Evolutionary conservation across 2,113 vertebrate species (phyloP).

Genomic region (Zosterops lateralis): DNA sequence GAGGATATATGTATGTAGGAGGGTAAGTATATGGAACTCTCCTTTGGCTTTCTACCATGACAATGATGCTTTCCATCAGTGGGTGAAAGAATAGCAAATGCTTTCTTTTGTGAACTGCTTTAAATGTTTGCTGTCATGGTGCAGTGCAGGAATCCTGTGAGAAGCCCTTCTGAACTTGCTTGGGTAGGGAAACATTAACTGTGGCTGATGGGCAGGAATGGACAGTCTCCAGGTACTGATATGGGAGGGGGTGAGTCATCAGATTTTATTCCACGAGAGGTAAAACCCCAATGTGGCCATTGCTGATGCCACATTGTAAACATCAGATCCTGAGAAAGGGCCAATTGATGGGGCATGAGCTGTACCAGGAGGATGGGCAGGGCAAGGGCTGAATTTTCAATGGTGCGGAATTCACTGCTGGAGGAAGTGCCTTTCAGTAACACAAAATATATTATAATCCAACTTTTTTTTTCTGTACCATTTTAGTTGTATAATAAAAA

Average conservation of each 20-base stretch:
- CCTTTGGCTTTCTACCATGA: neutral
- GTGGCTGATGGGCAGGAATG: neutral
- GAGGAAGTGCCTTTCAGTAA: neutral
- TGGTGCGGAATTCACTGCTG: neutral
- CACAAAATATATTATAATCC: neutral
- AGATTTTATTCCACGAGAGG: neutral
- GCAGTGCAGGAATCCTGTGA: neutral
- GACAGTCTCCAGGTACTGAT: neutral
- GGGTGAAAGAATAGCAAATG: neutral
- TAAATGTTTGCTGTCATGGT: neutral
- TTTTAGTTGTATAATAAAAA: constrained; percentile 22
- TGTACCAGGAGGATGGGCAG: neutral
- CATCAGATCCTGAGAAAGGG: neutral
- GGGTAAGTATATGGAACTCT: neutral
- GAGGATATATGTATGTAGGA: neutral
- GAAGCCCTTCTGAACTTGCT: neutral
- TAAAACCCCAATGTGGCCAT: neutral
- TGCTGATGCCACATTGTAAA: neutral
- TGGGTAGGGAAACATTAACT: neutral
- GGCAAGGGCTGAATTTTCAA: neutral
- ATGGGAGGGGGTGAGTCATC: neutral
- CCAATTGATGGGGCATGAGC: neutral
- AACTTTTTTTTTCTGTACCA: neutral
- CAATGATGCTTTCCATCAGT: neutral
- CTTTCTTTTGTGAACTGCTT: neutral